Base-by-base conservation (phyloP, 2,113 vertebrate species). In the Rhabdomys dilectus region DNA sequence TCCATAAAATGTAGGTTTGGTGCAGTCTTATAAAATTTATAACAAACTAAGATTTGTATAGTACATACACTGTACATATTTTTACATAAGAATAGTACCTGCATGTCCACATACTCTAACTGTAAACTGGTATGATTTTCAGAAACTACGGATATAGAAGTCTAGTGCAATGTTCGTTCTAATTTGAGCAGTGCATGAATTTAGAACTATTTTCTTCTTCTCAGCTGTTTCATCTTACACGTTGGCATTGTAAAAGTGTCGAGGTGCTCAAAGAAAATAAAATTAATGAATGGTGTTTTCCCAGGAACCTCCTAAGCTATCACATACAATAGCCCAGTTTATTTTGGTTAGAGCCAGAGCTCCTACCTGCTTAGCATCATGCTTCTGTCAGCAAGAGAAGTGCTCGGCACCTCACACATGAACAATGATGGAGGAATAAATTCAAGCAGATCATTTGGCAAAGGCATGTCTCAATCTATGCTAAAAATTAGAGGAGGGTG, bases 1-100 rank as follows among this genome's bases (percentile, higher is more conserved):
- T 77, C 6, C 34, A 72, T 75, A 62, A 84, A 84, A 89, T 60
- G 21, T 82, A 26, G 21, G 2, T 82, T 76, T 73, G 66, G 16
- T 56, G 72, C 0, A 56, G 48, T 88, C 95, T 82, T 87, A 8
- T 31, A 76, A 96, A 92, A 89, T 62, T 88, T 39, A 45, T 94
- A 93, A 19, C 64, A 72, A 96, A 85, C 21, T 51, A 91, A 58
- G 4, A 1, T 91, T 77, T 66, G 64, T 19, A n/a, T 24, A 78
- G 42, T 26, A 8, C 0, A 89, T 29, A 89, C 0, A 45, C 1
- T 7, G 7, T 62, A 92, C 19, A 48, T 5, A 82, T 16, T 24
- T 22, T 66, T 75, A 42, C 48, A 12, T 89, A n/a, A 88, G 21
- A 88, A 26, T 51, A 81, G 56, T 84, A 17, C 82, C 0, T 72